These are phyloP conservation scores for Magallana ariakensis DNA, from an alignment of 1,140 invertebrate genomes.

Conservation along the genomic window DNA sequence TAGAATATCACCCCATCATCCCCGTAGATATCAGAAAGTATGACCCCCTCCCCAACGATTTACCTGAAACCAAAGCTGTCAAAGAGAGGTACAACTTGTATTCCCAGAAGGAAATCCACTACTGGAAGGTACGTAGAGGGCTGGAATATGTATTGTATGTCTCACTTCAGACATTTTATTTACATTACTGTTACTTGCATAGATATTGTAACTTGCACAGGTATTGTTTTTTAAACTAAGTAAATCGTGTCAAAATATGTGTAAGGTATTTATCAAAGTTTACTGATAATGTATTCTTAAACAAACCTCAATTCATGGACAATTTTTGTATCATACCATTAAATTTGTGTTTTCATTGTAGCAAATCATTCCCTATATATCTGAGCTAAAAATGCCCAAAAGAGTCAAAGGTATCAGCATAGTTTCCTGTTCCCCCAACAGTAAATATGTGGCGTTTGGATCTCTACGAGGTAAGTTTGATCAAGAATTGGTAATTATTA, in stretches of 20 bases:
- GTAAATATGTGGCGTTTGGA: slow-evolving; percentile 60
- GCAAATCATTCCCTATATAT: slow-evolving; percentile 54
- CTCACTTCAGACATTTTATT: too few relatives aligned
- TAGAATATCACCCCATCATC: slow-evolving; percentile 25
- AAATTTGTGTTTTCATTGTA: slow-evolving; percentile 9
- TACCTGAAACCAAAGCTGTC: slow-evolving; percentile 52
- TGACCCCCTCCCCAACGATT: slow-evolving; percentile 55
- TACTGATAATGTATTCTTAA: too few relatives aligned
- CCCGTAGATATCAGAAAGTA: slow-evolving; percentile 57
- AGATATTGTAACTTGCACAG: too few relatives aligned
- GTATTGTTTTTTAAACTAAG: too few relatives aligned
- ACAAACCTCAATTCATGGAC: too few relatives aligned
- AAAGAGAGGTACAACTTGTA: slow-evolving; percentile 56
- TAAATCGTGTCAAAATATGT: too few relatives aligned
- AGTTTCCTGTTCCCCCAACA: slow-evolving; percentile 58
- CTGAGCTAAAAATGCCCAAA: slow-evolving; percentile 45
- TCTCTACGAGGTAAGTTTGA: slow-evolving; percentile 59
- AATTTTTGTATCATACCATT: too few relatives aligned
- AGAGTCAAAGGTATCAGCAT: slow-evolving; percentile 56
- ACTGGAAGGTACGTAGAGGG: slow-evolving; percentile 58
- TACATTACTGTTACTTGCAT: too few relatives aligned
- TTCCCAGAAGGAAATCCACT: slow-evolving; percentile 58
- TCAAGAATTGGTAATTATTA: too few relatives aligned
- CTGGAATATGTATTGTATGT: too few relatives aligned
- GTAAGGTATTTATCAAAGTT: too few relatives aligned